These are phyloP conservation scores for Pheucticus melanocephalus DNA, from an alignment of 2,113 vertebrate genomes.

Conservation along the genomic window DNA sequence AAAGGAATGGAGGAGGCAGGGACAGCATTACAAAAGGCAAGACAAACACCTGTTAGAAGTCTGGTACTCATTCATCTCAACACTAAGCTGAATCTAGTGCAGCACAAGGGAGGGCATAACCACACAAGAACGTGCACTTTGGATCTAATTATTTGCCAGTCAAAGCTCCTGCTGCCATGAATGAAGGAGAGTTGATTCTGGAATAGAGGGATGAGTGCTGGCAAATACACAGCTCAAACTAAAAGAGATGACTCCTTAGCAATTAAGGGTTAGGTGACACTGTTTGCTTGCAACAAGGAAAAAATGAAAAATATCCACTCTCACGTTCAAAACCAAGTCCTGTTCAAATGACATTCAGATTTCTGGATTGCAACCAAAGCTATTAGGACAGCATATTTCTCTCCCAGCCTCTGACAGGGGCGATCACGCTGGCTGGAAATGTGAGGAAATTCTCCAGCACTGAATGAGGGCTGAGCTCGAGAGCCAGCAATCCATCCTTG, in stretches of 20 bases:
- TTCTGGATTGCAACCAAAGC: background rate
- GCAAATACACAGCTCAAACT: background rate
- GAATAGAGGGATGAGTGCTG: background rate
- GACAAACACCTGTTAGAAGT: background rate
- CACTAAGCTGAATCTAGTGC: background rate
- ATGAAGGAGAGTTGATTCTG: background rate
- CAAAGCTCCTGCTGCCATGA: background rate
- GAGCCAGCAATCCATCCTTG: background rate
- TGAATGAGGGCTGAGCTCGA: background rate
- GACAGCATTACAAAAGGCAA: background rate
- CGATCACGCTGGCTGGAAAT: rapidly evolving
- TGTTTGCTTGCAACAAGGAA: background rate
- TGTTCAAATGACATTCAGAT: background rate
- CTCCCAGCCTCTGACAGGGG: background rate
- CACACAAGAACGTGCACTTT: background rate
- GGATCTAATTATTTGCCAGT: background rate
- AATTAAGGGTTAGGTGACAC: background rate
- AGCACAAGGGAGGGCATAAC: background rate
- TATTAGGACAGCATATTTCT: background rate
- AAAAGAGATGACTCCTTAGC: background rate
- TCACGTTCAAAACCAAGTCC: background rate
- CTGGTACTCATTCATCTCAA: background rate
- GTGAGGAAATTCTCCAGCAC: background rate
- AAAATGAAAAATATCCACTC: background rate
- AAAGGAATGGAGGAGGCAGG: background rate